Evolutionary conservation across 2,888 invertebrate species (phyloP), one percentile per base, ranked within the genome.

Genomic region (Holacanthella duospinosa): DNA sequence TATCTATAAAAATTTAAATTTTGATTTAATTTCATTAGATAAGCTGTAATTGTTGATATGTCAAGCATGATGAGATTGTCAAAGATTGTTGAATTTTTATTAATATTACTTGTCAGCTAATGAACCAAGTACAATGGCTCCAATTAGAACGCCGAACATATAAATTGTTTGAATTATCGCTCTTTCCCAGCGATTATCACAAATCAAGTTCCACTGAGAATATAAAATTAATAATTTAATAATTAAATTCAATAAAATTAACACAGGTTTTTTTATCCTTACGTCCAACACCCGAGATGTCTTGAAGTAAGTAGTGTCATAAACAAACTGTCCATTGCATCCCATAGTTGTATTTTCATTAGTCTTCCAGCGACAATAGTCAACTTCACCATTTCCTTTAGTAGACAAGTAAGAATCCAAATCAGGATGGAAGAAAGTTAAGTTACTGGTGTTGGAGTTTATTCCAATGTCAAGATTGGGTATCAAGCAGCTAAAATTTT

Each of bases 131-230:
- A 84, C 82, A 0, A 90, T 83, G 0, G 90, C 89, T 0, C 90
- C 91, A 0, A 83, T 79, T 69, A 91, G 85, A 2, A 89, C 89
- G 6, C 91, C 91, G 74, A 89, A 80, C 91, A 92, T 91, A 60
- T 68, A 68, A 1, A 81, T 76, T 43, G 81, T 80, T 75, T 91
- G 90, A 0, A 88, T 86, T 25, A 88, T 76, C 1, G 90, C 86
- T 1, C 88, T 87, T 84, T 86, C 86, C 89, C 89, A 91, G 68
- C 88, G 80, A 65, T 81, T 79, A 68, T 85, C 83, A 75, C 92
- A 92, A 1, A 91, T 87, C 60, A 90, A 83, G 75, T 86, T 79
- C 90, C 90, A 91, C 76, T 92, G 27, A 53, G 29, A 64, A 24
- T 19, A 54, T 64, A 28, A 29, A 2, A 25, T 29, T 48, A 25